Evolutionary conservation across 2,888 invertebrate genomes (phyloP).

Genomic region (Drosophila phalerata): DNA sequence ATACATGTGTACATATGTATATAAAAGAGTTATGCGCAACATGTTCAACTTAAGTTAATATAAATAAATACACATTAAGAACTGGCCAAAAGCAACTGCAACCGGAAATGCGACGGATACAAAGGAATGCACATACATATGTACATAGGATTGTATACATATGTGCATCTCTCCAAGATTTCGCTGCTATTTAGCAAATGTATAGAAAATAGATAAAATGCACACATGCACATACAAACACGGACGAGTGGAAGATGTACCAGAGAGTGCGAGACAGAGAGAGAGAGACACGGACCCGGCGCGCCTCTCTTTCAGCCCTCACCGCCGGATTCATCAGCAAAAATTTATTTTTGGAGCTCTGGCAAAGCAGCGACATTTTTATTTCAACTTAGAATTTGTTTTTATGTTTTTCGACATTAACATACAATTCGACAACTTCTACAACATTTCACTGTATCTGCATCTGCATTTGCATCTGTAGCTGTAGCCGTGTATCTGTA

Average conservation of each 20-base stretch:
- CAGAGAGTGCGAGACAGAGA: constrained; percentile 3
- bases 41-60: neutral
- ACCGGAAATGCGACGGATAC: constrained; percentile 33
- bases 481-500: constrained; percentile 6
- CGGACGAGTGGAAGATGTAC: neutral
- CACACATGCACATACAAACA: constrained; percentile 8
- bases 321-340: constrained; percentile 50
- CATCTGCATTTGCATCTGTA: constrained; percentile 6
- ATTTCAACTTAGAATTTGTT: constrained; percentile 57
- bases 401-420: constrained; percentile 54
- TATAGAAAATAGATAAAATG: constrained; percentile 13
- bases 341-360: constrained; percentile 78
- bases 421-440: constrained; percentile 62
- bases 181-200: constrained; percentile 59
- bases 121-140: constrained; percentile 8
- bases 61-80: neutral
- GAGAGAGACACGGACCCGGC: constrained; percentile 44
- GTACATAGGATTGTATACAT: neutral
- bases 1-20: neutral
- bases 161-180: constrained; percentile 39
- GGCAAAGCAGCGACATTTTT: constrained; percentile 73
- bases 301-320: constrained; percentile 50
- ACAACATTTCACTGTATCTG: constrained; percentile 31
- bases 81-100: constrained; percentile 15
- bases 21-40: neutral